Evolutionary conservation across 2,113 vertebrate genomes (phyloP).

Genomic region (Gyps fulvus): DNA sequence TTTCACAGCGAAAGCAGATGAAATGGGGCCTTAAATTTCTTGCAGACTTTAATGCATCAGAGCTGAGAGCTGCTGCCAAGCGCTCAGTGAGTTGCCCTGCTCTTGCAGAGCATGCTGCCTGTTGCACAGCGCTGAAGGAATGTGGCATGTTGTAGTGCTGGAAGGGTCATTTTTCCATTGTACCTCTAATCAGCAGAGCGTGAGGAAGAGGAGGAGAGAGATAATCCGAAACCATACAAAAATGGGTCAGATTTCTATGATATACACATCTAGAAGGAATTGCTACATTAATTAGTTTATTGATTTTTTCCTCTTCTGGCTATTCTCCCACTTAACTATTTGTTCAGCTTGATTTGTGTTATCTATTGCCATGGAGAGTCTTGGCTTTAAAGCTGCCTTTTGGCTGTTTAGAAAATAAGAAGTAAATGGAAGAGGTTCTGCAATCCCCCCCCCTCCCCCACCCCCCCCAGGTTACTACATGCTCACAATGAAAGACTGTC

Average conservation of each 20-base stretch:
- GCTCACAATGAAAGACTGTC: background rate
- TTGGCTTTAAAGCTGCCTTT: background rate
- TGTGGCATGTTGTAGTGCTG: background rate
- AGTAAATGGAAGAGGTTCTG: background rate
- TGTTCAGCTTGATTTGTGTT: background rate
- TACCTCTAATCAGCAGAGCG: background rate
- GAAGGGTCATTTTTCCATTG: background rate
- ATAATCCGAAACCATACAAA: background rate
- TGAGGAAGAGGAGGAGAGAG: background rate
- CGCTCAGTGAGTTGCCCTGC: background rate
- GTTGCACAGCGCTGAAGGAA: background rate
- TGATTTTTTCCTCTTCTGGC: background rate
- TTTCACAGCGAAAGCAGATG: background rate
- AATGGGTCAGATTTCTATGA: background rate
- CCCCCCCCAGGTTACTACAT: background rate
- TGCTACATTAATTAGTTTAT: background rate
- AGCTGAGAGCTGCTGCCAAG: background rate
- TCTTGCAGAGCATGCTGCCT: rapidly evolving
- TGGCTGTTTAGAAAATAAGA: background rate
- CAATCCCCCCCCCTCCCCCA: background rate
- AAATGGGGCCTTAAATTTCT: conserved; percentile 23
- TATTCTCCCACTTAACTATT: background rate
- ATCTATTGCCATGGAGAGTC: background rate
- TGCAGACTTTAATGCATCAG: background rate
- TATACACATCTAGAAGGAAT: background rate